Evolutionary conservation across 2,888 invertebrate species (phyloP).

Genomic region (Cheilosia variabilis): DNA sequence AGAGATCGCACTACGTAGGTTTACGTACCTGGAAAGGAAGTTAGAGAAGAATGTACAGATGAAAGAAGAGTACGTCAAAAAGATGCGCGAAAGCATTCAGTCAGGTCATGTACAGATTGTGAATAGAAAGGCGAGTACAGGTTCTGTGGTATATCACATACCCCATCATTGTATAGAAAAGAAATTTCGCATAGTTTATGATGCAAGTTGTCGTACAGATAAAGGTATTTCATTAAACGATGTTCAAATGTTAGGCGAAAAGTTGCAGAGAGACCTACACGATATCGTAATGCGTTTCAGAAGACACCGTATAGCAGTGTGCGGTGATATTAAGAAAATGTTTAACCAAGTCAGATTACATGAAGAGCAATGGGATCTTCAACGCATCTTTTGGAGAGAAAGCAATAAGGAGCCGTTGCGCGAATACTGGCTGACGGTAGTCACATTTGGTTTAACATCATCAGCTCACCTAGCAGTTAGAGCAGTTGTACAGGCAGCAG

Average conservation of each 20-base stretch:
- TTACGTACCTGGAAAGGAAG: not conserved
- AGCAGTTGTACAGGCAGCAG: constrained; percentile 18
- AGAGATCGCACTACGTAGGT: constrained; percentile 1
- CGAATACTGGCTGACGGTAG: constrained; percentile 46
- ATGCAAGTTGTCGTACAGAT: constrained; percentile 27
- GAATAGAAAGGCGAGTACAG: not conserved
- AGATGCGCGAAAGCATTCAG: constrained; percentile 5
- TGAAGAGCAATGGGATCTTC: too few species aligned
- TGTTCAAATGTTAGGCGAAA: constrained; percentile 23
- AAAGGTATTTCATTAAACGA: constrained; percentile 9
- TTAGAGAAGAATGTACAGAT: not conserved
- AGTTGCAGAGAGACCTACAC: constrained; percentile 25
- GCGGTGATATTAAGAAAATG: constrained; percentile 33
- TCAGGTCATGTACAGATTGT: not conserved
- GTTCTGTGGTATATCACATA: constrained; percentile 5
- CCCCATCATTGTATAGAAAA: constrained; percentile 23
- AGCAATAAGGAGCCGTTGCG: too few species aligned
- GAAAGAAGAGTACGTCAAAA: not conserved
- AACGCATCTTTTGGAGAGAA: too few species aligned
- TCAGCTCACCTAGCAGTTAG: constrained; percentile 33
- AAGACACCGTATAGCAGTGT: constrained; percentile 15
- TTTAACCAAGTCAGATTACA: constrained; percentile 28
- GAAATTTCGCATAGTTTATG: constrained; percentile 11
- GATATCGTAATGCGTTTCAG: constrained; percentile 30
- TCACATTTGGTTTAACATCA: constrained; percentile 46